A percentile compares a stretch with the other conserved stretches of the same genome.
These are phyloP conservation scores for Azorinus chamasolen DNA, from an alignment of 2,888 invertebrate species.

Conservation along the genomic window DNA sequence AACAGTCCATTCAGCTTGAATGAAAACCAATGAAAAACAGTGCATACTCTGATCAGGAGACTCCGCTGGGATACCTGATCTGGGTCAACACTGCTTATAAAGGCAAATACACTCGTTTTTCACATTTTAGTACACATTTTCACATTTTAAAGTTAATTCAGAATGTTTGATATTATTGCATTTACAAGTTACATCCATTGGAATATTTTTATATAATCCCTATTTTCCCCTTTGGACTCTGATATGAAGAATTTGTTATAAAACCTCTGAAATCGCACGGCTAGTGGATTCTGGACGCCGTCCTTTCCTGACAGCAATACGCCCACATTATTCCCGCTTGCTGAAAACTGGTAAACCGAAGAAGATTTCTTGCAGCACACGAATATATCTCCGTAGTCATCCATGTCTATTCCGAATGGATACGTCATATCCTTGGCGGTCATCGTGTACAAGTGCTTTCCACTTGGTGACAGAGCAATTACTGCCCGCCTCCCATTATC, in stretches of 20 bases:
- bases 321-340: constrained; percentile 24
- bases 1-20: no score
- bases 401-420: constrained; percentile 43
- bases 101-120: no score
- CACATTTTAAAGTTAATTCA: no score
- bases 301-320: constrained; percentile 23
- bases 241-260: constrained; percentile 43
- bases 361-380: constrained; percentile 40
- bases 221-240: constrained; percentile 23
- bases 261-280: constrained; percentile 32
- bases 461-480: constrained; percentile 25
- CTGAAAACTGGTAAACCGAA: constrained; percentile 26
- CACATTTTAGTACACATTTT: no score
- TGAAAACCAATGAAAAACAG: no score
- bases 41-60: no score
- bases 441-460: constrained; percentile 28
- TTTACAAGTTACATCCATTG: constrained; percentile 19
- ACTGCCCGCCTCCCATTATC: constrained; percentile 35
- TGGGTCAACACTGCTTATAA: no score
- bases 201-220: constrained; percentile 41
- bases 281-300: constrained; percentile 36
- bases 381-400: constrained; percentile 37
- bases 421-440: constrained; percentile 31
- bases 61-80: no score
- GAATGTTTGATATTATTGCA: no score